Base-by-base conservation (phyloP, 1,140 invertebrate genomes). In the Telenomus remus region DNA sequence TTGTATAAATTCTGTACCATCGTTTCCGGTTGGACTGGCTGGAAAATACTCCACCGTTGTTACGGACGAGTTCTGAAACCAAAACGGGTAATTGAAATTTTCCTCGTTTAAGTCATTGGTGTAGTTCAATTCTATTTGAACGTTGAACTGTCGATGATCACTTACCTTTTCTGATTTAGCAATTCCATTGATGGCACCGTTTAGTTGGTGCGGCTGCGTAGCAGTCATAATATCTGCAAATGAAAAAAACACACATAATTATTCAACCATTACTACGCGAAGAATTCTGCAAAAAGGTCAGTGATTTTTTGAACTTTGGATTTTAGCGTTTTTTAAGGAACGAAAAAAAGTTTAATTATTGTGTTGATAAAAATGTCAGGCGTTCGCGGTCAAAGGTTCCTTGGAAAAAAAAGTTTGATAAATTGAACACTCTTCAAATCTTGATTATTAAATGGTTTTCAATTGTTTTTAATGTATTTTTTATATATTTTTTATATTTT, bases 161-260 rank as follows among this genome's bases (percentile, higher is more conserved):
- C 6, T 27, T 49, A 49, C 47, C 15, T 49, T 49, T 49, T 49
- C 15, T 11, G 47, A 49, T 49, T 27, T 49, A 27, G 10, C 47
- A 11, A 13, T 14, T 11, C 80, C 85, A 72, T 86, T 87, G n/a
- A 77, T 51, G 11, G 72, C 37, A 16, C 79, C 83, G 47, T 86
- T 83, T 0, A 76, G 7, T 12, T 83, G 50, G 12, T 73, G 61
- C n/a, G 82, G 70, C 43, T 85, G 81, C 19, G 81, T 54, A n/a
- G 77, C 42, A 43, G 80, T 74, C 85, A 86, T 87, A 59, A 77
- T 85, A 76, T 80, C 85, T 86, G 56, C 4, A 81, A 73, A 44
- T 75, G 69, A 11, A 74, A 57, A 55, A 33, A 34, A 11, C 27
- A 43, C 2, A 11, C 33, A 19, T 9, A 16, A 19, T 48, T 19